Base-by-base conservation (phyloP, 2,113 vertebrate species). In the Urocitellus parryii region DNA sequence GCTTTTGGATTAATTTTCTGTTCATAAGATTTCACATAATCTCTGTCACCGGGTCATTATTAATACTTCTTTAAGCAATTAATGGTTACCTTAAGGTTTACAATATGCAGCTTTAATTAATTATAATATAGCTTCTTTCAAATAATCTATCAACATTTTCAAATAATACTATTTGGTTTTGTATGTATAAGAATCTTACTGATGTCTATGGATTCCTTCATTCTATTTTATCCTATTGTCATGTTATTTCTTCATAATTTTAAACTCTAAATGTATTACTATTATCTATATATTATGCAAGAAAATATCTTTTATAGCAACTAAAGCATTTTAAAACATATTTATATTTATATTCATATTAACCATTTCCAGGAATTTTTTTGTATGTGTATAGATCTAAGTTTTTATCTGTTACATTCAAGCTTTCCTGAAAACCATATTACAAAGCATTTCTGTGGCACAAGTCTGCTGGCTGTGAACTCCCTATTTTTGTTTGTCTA, bases 41-140 rank as follows among this genome's bases (percentile, higher is more conserved):
- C 42, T 73, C 32, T 32, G 65, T 65, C 85, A 42, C 27, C 77
- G 9, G n/a, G 18, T 84, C 63, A 61, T 89, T 68, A 63, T 42
- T 72, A 42, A 78, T 32, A 29, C 4, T 8, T 56, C 67, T 88
- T 39, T 56, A 78, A 65, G 74, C 63, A 37, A 45, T 45, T 88
- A 42, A 45, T 24, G 29, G 24, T 45, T 88, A 22, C 7, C 14
- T 12, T 70, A 48, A 76, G 51, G 6, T 80, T 90, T 67, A 94
- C 5, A 96, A 53, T 81, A 91, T 34, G 13, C 14, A 81, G 16
- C 42, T 94, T 72, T 90, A 74, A 39, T 90, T 86, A 58, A n/a
- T 78, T 12, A 51, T 27, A 87, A 91, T 34, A 29, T 76, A 76
- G 4, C 12, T 68, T 25, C 6, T 68, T 16, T 70, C 61, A 63